Evolutionary conservation across 2,797 vertebrate genomes (phyloP), one percentile per base, ranked within the genome.

Genomic region (Myotis vivesi): DNA sequence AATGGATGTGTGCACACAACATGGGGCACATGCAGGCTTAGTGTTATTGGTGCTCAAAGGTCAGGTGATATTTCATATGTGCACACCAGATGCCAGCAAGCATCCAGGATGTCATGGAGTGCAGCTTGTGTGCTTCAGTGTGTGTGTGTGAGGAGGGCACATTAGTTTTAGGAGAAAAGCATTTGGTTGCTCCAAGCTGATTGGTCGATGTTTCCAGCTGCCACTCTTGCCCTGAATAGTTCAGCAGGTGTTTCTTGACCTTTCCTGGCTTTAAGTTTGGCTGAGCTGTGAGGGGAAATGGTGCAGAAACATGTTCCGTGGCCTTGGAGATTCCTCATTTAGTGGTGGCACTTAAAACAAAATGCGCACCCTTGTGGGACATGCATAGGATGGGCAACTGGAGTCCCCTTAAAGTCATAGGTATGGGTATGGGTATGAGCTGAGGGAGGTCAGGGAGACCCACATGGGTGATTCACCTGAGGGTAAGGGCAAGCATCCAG

Each of bases 261-360:
- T 88, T 77, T 86, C n/a, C 72, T 84, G 36, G 8, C 57, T 86
- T 57, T 90, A 75, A 85, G 49, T 79, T 89, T 36, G 88, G 33
- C 57, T 93, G 90, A 95, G 20, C 51, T 46, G 15, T 81, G 68
- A 93, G 8, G 16, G 36, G 6, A 75, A 75, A 82, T 51, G 23
- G 30, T 51, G 2, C 41, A 77, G 25, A 77, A 66, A 59, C 22
- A 28, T 79, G 75, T 49, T 72, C 75, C 13, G 84, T 80, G 49
- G 28, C 75, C 77, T 91, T 81, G 75, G 12, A 75, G 59, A 73
- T 30, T 77, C 46, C 71, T 91, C 57, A 46, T 36, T 44, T 38
- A 44, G 17, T 86, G 51, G 28, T 62, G 25, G 33, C 33, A 41
- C n/a, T 57, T 85, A 77, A 83, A 41, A n/a, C 44, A 68, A 68